Evolutionary conservation across 2,888 invertebrate species (phyloP), one percentile per base, ranked within the genome.

Genomic region (Conistra vaccinii): DNA sequence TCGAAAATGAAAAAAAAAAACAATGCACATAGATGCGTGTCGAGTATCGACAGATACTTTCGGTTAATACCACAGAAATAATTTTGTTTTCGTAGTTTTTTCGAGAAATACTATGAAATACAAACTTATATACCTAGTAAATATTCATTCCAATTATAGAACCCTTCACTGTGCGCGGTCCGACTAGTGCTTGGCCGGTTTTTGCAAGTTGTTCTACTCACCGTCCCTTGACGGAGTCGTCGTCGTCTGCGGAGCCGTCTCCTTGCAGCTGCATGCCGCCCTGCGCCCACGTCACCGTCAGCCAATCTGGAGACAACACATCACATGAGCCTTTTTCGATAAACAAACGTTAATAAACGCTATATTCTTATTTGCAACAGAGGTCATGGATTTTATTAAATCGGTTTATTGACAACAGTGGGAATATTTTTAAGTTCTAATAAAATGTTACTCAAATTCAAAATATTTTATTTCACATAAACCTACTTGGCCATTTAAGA

Each of bases 231-330:
- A 91, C 92, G 14, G 95, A 91, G 88, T 96, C 95, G 73, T 90
- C 89, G 83, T 95, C 94, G 79, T 92, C 92, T 66, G 86, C 90
- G 48, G 89, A 88, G 63, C 89, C 92, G 81, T 93, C 93, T 57
- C 93, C 87, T 81, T 95, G 96, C 73, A 96, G 90, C 76, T 95
- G 95, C 94, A 95, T 96, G 78, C 96, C 94, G 77, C 96, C 94
- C 87, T 96, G 96, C 86, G 96, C 95, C 96, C 96, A 96, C 85
- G 96, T 96, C 92, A 96, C 96, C 76, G 96, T 96, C 89, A 96
- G 93, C 96, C 96, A 96, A 91, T 96, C 96, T 96, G 91, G 0
- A 9, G 35, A 29, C 0, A 75, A 74, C 23, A 77, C 26, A 42
- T 26, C 14, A 61, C n/a, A 66, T 70, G 0, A 62, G 14, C 17